Percentiles rank a stretch among this genome's conserved stretches.
Evolutionary conservation across 2,888 invertebrate species (phyloP).

Genomic region (Cybosia mesomella): DNA sequence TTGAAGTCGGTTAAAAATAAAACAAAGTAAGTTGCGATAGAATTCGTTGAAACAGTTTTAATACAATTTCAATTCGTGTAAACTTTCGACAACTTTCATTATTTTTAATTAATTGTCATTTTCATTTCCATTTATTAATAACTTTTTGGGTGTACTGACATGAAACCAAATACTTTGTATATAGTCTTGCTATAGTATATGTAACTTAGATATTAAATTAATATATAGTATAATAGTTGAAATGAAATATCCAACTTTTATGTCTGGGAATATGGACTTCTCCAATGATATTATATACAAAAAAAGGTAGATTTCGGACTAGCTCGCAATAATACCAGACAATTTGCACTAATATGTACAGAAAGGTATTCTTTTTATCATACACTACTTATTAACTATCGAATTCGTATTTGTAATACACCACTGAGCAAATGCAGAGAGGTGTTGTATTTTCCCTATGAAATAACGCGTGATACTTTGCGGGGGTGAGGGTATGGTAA

Average conservation of each 20-base stretch:
- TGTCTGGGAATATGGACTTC: background rate
- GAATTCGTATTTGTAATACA: too few relatives aligned
- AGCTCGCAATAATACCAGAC: too few relatives aligned
- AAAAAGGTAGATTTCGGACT: too few relatives aligned
- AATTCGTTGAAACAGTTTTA: background rate
- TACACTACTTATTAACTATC: too few relatives aligned
- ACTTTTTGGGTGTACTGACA: slow-evolving; percentile 54
- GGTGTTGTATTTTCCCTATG: too few relatives aligned
- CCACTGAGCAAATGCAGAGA: too few relatives aligned
- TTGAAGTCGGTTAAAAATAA: background rate
- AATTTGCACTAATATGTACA: too few relatives aligned
- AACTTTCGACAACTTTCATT: background rate
- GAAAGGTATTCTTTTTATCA: too few relatives aligned
- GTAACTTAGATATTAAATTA: slow-evolving; percentile 26
- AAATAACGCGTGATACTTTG: too few relatives aligned
- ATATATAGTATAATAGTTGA: slow-evolving; percentile 16
- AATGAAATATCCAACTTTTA: slow-evolving; percentile 10
- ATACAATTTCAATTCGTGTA: background rate
- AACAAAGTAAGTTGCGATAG: background rate
- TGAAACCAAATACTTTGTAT: slow-evolving; percentile 54
- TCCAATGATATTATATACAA: too few relatives aligned
- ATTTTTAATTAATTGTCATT: background rate
- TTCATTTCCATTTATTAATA: slow-evolving; percentile 20
- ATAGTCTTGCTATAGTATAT: slow-evolving; percentile 42
- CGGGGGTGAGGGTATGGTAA: too few relatives aligned